Base-by-base conservation (phyloP, 2,113 vertebrate genomes). In the Baryphthengus martii region DNA sequence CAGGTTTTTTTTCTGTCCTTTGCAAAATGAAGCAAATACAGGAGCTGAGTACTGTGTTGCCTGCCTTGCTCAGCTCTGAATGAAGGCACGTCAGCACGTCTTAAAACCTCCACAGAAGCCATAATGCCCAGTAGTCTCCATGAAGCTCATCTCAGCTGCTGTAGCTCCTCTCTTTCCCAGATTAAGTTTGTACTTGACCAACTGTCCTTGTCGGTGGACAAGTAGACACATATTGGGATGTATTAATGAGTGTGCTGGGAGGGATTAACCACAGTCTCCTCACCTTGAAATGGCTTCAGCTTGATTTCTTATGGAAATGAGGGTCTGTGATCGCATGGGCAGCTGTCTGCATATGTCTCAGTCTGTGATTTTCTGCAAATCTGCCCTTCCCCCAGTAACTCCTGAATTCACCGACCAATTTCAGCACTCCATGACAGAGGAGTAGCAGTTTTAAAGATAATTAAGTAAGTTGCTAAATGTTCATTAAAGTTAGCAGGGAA, bases 241-340 rank as follows among this genome's bases (percentile, higher is more conserved):
- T 75, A 63, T 56, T 73, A 84, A 77, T 93, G 85, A 81, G 42
- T 42, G 40, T n/a, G 11, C 37, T 86, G 63, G 79, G 78, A 81
- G 47, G 82, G 31, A 95, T 89, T 92, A 90, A 78, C 72, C 28
- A 61, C 61, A 61, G 52, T 67, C 23, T n/a, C 49, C 86, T 76
- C 78, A 78, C 79, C 79, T 92, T 92, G 79, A 93, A 92, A 90
- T 59, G 58, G 61, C 68, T 95, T 95, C 68, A 67, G 35, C 56
- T 86, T 77, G 35, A 63, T 87, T 96, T 95, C 72, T 86, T 63
- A 84, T 52, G 80, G 65, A 93, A 95, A 90, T 87, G 44, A 86
- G 83, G 55, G 72, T 74, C 77, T 79, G 62, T n/a, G 35, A 70
- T 70, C 0, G 2, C 62, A 33, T 11, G 28, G 61, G 65, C 85